A percentile compares a stretch with the other conserved stretches of the same genome.
Evolutionary conservation across 2,797 vertebrate species (phyloP).

Genomic region (Crenichthys baileyi): DNA sequence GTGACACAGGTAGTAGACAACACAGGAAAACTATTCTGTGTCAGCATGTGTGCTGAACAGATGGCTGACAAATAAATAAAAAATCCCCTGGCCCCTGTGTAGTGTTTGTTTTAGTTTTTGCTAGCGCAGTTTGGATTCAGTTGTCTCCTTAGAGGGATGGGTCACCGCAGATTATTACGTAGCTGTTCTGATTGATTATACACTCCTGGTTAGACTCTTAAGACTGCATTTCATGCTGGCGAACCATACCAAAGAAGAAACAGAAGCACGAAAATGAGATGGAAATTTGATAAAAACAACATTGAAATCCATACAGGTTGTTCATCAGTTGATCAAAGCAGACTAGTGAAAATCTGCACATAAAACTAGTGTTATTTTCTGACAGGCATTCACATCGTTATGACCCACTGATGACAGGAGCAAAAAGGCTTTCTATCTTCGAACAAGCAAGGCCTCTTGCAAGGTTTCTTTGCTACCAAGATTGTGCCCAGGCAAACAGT

Average conservation of each 20-base stretch:
- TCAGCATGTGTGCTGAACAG: neutral
- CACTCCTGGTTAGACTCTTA: neutral
- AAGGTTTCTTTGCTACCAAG: no score
- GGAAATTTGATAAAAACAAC: neutral
- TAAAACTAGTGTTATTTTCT: neutral
- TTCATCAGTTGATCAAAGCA: neutral
- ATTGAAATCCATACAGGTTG: neutral
- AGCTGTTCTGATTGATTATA: neutral
- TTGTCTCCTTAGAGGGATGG: neutral
- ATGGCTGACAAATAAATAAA: neutral
- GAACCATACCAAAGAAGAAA: neutral
- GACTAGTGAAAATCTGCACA: neutral
- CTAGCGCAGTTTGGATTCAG: neutral
- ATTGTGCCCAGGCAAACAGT: no score
- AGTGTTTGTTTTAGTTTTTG: neutral
- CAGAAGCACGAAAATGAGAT: neutral
- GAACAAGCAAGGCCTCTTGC: neutral
- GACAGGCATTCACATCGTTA: neutral
- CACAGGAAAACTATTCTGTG: neutral
- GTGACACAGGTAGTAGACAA: constrained; percentile 84
- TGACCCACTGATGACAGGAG: neutral
- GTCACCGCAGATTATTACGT: neutral
- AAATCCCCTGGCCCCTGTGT: neutral
- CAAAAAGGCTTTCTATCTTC: neutral
- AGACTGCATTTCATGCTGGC: neutral